These are phyloP conservation scores for Nomada fucata DNA, from an alignment of 2,888 invertebrate genomes.

Conservation along the genomic window DNA sequence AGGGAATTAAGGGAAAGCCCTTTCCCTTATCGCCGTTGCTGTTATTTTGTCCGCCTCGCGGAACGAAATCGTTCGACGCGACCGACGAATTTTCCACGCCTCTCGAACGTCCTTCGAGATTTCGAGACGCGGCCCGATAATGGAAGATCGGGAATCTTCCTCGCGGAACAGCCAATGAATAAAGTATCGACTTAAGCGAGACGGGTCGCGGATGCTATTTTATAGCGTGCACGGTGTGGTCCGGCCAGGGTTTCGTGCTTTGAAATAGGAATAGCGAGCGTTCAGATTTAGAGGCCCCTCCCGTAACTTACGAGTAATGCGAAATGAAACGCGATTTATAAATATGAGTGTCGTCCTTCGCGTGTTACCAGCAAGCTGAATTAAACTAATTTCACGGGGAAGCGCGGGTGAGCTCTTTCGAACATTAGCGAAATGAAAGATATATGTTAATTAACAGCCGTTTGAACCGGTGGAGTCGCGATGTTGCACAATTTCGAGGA, in stretches of 20 bases:
- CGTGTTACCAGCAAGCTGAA: too few relatives aligned
- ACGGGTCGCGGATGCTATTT: slow-evolving; percentile 35
- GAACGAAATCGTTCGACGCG: too few relatives aligned
- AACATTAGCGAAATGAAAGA: not conserved
- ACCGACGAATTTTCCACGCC: not conserved
- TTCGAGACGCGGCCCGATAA: slow-evolving; percentile 56
- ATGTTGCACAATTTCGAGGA: too few relatives aligned
- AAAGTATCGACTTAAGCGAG: slow-evolving; percentile 70
- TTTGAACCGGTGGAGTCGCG: too few relatives aligned
- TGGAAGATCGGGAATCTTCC: slow-evolving; percentile 59
- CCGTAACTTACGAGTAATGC: too few relatives aligned
- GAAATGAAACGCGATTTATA: too few relatives aligned
- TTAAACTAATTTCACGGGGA: too few relatives aligned
- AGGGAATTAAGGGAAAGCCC: too few relatives aligned
- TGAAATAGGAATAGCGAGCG: not conserved
- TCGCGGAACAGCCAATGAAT: slow-evolving; percentile 67
- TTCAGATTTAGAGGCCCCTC: not conserved
- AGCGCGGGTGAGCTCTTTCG: not conserved
- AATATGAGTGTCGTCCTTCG: too few relatives aligned
- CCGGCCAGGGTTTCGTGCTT: not conserved
- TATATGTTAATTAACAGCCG: not conserved
- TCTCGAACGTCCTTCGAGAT: slow-evolving; percentile 17
- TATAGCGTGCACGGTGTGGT: slow-evolving; percentile 13
- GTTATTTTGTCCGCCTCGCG: too few relatives aligned
- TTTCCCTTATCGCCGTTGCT: too few relatives aligned